Evolutionary conservation across 1,140 invertebrate genomes (phyloP).

Genomic region (Homarus americanus): DNA sequence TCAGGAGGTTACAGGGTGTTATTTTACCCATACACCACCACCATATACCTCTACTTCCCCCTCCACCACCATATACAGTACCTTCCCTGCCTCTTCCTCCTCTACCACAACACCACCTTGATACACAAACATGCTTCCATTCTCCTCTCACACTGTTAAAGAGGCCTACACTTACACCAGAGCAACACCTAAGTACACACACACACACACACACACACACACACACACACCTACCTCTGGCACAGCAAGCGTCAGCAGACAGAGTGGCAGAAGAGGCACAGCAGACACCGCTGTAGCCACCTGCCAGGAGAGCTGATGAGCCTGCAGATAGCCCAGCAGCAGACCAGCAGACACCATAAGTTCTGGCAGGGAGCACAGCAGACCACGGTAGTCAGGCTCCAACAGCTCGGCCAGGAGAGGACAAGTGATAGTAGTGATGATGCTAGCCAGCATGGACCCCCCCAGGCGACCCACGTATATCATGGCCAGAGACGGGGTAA

Average conservation of each 20-base stretch:
- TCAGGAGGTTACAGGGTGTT: too few relatives aligned
- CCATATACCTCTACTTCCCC: too few relatives aligned
- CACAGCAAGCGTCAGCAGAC: constrained; percentile 1
- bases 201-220: neutral
- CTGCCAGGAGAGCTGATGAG: constrained; percentile 4
- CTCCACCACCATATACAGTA: too few relatives aligned
- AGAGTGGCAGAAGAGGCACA: constrained; percentile 33
- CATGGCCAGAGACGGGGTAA: constrained; percentile 5
- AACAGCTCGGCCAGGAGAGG: constrained; percentile 21
- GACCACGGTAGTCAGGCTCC: constrained; percentile 12
- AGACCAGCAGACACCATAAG: constrained; percentile 31
- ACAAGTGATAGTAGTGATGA: constrained; percentile 9
- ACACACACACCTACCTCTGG: constrained; percentile 27
- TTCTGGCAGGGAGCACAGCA: constrained; percentile 28
- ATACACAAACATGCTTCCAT: too few relatives aligned
- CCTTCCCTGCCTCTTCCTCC: too few relatives aligned
- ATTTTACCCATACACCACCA: too few relatives aligned
- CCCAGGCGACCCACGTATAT: constrained; percentile 20
- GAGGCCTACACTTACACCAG: neutral
- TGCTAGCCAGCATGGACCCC: neutral
- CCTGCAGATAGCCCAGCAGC: constrained; percentile 15
- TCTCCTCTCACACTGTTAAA: neutral
- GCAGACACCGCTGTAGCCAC: constrained; percentile 1
- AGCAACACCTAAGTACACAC: neutral
- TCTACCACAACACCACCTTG: too few relatives aligned